A percentile compares a stretch with the other conserved stretches of the same genome.
These are phyloP conservation scores for Falcunculus frontatus DNA, from an alignment of 2,113 vertebrate species.

Conservation along the genomic window DNA sequence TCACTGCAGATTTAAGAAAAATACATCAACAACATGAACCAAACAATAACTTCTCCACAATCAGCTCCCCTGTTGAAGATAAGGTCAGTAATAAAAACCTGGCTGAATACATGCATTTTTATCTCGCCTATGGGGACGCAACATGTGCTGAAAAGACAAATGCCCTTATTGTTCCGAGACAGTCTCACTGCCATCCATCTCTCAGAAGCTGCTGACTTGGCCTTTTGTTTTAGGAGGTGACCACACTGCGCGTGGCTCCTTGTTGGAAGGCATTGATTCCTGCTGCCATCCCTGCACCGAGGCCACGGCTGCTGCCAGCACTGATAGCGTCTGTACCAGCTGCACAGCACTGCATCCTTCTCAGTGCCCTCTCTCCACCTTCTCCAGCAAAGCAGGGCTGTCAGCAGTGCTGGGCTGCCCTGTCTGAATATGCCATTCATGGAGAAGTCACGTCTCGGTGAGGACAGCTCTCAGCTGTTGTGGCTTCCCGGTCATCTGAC, in stretches of 20 bases:
- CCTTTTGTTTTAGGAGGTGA: conserved; percentile 55
- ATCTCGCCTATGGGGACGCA: conserved; percentile 40
- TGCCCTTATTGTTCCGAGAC: neutral
- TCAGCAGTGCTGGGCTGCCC: neutral
- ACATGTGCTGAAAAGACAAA: conserved; percentile 52
- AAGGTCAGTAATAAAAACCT: conserved; percentile 58
- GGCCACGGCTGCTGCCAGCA: neutral
- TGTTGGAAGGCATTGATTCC: neutral
- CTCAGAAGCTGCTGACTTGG: conserved; percentile 31
- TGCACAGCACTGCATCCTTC: neutral
- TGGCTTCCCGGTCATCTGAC: conserved; percentile 1
- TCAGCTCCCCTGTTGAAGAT: conserved; percentile 10
- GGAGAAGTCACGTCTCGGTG: neutral
- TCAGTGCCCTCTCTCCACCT: fast-evolving
- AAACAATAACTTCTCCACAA: neutral
- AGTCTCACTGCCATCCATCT: neutral
- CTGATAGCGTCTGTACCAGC: neutral
- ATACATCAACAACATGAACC: neutral
- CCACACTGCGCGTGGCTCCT: neutral
- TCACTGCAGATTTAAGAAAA: neutral
- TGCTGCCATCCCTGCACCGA: neutral
- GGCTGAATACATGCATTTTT: conserved; percentile 27
- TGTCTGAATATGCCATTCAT: neutral
- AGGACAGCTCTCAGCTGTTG: conserved; percentile 11
- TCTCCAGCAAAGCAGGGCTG: neutral